phyloP scores from a whole-genome alignment of 2,113 vertebrate species.

The Dipodomys spectabilis region DNA sequence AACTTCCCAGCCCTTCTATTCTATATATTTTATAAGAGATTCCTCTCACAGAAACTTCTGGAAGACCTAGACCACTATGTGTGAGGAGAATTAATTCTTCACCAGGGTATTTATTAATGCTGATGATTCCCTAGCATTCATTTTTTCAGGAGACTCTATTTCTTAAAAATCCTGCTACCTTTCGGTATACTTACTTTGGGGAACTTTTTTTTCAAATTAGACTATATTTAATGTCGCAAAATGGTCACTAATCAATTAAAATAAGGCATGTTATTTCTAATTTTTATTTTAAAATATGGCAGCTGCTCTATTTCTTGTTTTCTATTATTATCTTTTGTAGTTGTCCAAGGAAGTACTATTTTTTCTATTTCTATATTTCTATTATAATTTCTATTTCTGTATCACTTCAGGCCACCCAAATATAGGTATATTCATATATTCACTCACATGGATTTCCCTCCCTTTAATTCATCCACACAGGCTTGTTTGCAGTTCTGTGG shows the following conservation, averaged over 20 bases:
- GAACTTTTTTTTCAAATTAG: not conserved
- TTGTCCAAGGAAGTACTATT: no score
- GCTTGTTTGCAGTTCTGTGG: fast-evolving
- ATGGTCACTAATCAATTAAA: not conserved
- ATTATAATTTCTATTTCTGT: not conserved
- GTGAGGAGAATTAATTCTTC: not conserved
- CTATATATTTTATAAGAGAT: not conserved
- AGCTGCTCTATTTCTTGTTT: not conserved
- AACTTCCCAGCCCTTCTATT: no score
- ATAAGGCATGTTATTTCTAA: not conserved
- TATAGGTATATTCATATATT: no score
- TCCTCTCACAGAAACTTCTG: not conserved
- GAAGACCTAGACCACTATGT: not conserved
- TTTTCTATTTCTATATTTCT: no score
- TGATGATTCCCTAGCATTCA: not conserved
- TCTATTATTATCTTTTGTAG: no score
- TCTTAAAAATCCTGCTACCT: not conserved
- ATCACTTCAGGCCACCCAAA: not conserved
- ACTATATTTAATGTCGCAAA: not conserved
- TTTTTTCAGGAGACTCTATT: no score
- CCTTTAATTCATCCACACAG: fast-evolving
- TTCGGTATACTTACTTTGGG: no score
- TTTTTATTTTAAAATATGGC: not conserved
- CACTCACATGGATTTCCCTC: fast-evolving
- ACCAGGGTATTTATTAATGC: not conserved